Evolutionary conservation across 2,113 vertebrate genomes (phyloP).

Genomic region (Ellobius talpinus): DNA sequence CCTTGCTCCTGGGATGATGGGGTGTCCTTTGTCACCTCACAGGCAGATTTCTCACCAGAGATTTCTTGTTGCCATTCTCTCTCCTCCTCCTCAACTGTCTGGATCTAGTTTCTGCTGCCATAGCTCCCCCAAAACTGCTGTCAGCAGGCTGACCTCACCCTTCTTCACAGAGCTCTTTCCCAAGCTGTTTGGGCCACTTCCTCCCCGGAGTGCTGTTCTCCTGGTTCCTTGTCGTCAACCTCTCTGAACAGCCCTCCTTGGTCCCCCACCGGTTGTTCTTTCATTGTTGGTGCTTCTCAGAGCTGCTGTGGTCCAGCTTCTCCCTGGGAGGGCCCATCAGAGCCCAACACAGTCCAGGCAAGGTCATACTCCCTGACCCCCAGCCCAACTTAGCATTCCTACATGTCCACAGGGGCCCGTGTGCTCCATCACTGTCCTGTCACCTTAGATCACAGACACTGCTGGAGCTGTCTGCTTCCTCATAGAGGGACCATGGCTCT

Average conservation of each 20-base stretch:
- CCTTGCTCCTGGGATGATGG: background rate
- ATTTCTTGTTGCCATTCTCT: background rate
- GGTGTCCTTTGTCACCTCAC: background rate
- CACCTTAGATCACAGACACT: background rate
- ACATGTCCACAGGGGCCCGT: background rate
- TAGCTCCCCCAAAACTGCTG: background rate
- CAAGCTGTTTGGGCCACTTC: background rate
- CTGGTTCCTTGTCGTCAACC: too few species aligned
- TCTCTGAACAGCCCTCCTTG: background rate
- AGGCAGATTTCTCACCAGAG: background rate
- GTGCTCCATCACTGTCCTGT: background rate
- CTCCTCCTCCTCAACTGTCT: rapidly evolving
- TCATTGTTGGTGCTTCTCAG: background rate
- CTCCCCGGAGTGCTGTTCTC: background rate
- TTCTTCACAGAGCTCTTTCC: background rate
- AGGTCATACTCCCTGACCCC: background rate
- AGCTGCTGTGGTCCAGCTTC: background rate
- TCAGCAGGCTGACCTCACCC: background rate
- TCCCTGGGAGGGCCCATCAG: background rate
- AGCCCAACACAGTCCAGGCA: rapidly evolving
- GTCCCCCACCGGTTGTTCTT: background rate
- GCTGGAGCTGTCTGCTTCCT: background rate
- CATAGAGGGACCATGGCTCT: background rate
- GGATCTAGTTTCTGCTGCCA: background rate
- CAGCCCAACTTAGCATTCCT: background rate